Base-by-base conservation (phyloP, 2,797 vertebrate genomes). In the Zalophus californianus region DNA sequence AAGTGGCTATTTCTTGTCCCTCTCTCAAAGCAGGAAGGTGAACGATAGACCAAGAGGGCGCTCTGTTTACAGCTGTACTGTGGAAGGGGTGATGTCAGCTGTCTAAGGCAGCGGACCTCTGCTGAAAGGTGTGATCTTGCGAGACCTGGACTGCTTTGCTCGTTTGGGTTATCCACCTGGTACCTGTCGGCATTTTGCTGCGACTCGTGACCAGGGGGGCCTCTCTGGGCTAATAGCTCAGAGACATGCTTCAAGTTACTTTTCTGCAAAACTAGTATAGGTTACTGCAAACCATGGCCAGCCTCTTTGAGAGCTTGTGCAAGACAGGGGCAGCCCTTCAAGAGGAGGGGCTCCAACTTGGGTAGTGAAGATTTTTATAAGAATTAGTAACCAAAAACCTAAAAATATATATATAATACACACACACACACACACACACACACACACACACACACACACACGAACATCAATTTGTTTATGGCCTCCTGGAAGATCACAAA, bases 141-240 rank as follows among this genome's bases (percentile, higher is more conserved):
- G 16, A 15, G 0, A 4, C 38, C 32, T 5, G 29, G 60, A 38
- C 41, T 41, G 1, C 66, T 68, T 44, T 44, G 58, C 78, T 35
- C 20, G 0, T 66, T 44, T 38, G 9, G 58, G 14, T 32, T 82
- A 7, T 41, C n/a, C 23, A 13, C 41, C 72, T 89, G 72, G 48
- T 50, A 62, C 38, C 85, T 90, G 50, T 13, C 27, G 75, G 44
- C 23, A 21, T 72, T 86, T 84, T 90, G 38, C 78, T 66, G n/a
- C 75, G 7, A 52, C 68, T 52, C 8, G 4, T 18, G 5, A 32
- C 38, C 38, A 41, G n/a, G 62, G 48, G 84, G 54, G 52, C 29
- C 10, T 87, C 50, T 60, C 29, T 73, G 72, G 41, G 70, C 54
- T 70, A 10, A 64, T 38, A 64, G 75, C 44, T 66, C 35, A 60